These are phyloP conservation scores for Athalia rosae DNA, from an alignment of 2,888 invertebrate genomes.

Conservation along the genomic window DNA sequence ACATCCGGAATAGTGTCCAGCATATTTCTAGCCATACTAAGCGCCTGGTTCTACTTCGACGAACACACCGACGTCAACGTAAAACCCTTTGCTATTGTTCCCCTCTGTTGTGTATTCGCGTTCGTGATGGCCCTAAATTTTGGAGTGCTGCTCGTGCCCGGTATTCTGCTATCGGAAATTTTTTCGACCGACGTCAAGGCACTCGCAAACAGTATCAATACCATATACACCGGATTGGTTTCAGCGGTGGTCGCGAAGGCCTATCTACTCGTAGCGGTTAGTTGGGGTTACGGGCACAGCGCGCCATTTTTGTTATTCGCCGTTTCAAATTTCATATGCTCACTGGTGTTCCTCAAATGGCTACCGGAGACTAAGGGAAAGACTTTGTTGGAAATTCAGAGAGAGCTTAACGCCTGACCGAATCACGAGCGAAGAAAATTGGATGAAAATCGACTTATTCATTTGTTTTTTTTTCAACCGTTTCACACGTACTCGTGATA, in stretches of 20 bases:
- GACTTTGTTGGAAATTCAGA: constrained; percentile 60
- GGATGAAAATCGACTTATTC: too few species aligned
- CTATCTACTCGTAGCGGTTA: constrained; percentile 57
- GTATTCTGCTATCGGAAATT: constrained; percentile 58
- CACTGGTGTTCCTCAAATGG: constrained; percentile 49
- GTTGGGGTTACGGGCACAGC: constrained; percentile 58
- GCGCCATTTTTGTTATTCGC: constrained; percentile 56
- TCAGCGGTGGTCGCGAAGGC: constrained; percentile 52
- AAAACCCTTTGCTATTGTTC: constrained; percentile 37
- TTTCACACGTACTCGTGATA: too few species aligned
- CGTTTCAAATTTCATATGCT: constrained; percentile 50
- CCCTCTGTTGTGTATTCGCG: constrained; percentile 50
- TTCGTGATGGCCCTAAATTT: constrained; percentile 47
- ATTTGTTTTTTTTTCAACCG: too few species aligned
- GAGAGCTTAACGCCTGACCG: constrained; percentile 29
- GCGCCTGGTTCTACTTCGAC: constrained; percentile 55
- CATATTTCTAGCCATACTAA: constrained; percentile 56
- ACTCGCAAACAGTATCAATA: constrained; percentile 53
- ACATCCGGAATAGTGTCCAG: constrained; percentile 62
- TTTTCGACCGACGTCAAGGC: constrained; percentile 61
- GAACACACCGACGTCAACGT: constrained; percentile 55
- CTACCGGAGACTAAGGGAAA: constrained; percentile 64
- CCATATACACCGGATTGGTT: constrained; percentile 51
- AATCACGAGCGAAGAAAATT: too few species aligned
- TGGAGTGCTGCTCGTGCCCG: constrained; percentile 51